Base-by-base conservation (phyloP, 2,888 invertebrate species). In the Tromatobia lineatoria region DNA sequence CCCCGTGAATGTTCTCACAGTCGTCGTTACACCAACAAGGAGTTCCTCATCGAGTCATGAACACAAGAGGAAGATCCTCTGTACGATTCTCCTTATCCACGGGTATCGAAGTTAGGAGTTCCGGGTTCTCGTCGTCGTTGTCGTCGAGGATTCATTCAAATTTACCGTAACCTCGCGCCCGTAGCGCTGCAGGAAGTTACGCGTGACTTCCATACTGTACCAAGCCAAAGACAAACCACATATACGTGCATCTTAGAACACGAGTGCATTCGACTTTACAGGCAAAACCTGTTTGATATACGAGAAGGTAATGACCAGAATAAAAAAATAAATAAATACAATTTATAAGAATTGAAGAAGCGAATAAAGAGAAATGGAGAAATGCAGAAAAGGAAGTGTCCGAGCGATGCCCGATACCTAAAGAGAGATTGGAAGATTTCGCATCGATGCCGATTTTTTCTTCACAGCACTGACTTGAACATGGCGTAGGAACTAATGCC, bases 401-500 rank as follows among this genome's bases (percentile, higher is more conserved):
- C 66, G 25, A 18, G 38, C 47, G 42, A 50, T n/a, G 34, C 34
- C 42, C 20, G 18, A 66, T 64, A 66, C 45, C 45, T 6, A 42
- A 20, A 47, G 64, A 47, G 64, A 66, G 64, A 73, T 38, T 20
- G 71, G 13, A 34, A 82, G 77, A 77, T 82, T 59, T 57, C 59
- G 57, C 77, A 73, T 67, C 77, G 77, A 77, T 71, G 76, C 66
- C 59, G 47, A 66, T 77, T 77, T 59, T 89, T 88, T 90, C 4
- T 87, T 71, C 81, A 54, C 50, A 25, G 69, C 73, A 38, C 54
- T 52, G 18, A 66, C 47, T 67, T 78, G 2, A 61, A 54, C 42
- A 75, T 82, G 80, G 87, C 88, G 86, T 87, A 87, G 87, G 86
- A 88, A 88, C 90, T 88, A 89, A 91, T 87, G 88, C 88, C 79